Conservation (phyloP, 2,797 vertebrate genomes). For the Echeneis naucrates region DNA sequence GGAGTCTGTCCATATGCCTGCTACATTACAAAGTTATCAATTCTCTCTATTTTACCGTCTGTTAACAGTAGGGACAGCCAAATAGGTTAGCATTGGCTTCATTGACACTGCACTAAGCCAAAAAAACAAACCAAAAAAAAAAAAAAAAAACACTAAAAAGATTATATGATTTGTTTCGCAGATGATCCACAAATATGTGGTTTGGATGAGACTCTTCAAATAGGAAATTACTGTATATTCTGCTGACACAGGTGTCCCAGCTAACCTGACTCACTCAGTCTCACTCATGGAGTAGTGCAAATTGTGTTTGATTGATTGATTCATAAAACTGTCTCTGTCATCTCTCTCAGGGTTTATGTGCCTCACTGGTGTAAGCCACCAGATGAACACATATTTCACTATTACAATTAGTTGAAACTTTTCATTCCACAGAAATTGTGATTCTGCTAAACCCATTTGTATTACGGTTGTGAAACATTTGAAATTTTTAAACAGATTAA, state of each 20-base stretch:
- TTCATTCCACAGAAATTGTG: too few relatives aligned
- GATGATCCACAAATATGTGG: conserved; percentile 50
- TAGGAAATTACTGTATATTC: conserved; percentile 14
- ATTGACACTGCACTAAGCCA: conserved; percentile 1
- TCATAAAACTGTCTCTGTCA: conserved; percentile 25
- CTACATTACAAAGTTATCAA: conserved; percentile 36
- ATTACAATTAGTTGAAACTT: too few relatives aligned
- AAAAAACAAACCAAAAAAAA: too few relatives aligned
- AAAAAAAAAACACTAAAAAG: conserved; percentile 48
- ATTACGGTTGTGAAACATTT: too few relatives aligned
- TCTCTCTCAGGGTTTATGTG: not conserved
- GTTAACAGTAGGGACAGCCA: conserved; percentile 46
- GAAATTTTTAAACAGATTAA: too few relatives aligned
- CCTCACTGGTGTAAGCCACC: not conserved
- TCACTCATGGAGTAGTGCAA: not conserved
- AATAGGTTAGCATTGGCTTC: conserved; percentile 40
- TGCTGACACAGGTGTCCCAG: conserved; percentile 26
- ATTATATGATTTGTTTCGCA: conserved; percentile 52
- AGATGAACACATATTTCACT: conserved; percentile 16
- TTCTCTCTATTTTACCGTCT: conserved; percentile 41
- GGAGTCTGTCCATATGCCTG: conserved; percentile 6
- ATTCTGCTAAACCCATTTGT: too few relatives aligned
- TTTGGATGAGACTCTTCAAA: conserved; percentile 20
- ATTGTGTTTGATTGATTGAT: conserved; percentile 25
- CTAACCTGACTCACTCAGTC: conserved; percentile 5